phyloP scores from a whole-genome alignment of 2,797 vertebrate species.

The Pelobates cultripes region DNA sequence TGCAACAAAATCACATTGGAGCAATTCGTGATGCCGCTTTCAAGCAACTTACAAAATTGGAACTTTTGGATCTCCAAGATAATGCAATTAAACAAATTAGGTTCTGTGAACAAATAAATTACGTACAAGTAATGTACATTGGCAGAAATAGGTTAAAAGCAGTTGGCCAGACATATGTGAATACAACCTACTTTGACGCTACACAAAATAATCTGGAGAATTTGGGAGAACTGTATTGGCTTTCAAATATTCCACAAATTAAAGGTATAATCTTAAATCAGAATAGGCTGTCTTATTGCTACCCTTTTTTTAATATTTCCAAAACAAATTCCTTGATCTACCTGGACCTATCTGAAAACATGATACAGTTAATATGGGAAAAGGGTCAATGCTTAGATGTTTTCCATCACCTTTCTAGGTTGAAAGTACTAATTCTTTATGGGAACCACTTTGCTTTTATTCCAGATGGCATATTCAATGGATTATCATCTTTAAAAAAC shows the following conservation, averaged over 20 bases:
- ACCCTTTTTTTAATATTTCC: rapidly evolving
- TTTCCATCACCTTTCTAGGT: constrained; percentile 64
- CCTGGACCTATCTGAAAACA: constrained; percentile 73
- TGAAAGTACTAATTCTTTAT: constrained; percentile 72
- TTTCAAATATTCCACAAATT: constrained; percentile 67
- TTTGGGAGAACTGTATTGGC: constrained; percentile 70
- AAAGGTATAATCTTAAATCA: constrained; percentile 68
- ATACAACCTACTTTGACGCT: constrained; percentile 67
- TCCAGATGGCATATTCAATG: constrained; percentile 75
- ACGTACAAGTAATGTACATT: constrained; percentile 64
- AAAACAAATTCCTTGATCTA: constrained; percentile 64
- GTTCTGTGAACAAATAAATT: constrained; percentile 65
- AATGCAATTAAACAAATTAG: constrained; percentile 76
- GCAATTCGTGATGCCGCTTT: constrained; percentile 70
- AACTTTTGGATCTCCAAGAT: constrained; percentile 72
- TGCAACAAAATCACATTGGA: constrained; percentile 85
- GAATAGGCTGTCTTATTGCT: constrained; percentile 78
- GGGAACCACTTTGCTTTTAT: constrained; percentile 76
- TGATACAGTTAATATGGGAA: constrained; percentile 75
- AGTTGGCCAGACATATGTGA: background rate
- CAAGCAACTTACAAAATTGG: constrained; percentile 66
- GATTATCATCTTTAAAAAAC: constrained; percentile 69
- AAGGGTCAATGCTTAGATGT: constrained; percentile 69
- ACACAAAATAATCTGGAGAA: constrained; percentile 74
- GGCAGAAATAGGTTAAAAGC: constrained; percentile 75